Conservation (phyloP, 2,113 vertebrate species). For the Xenus cinereus region DNA sequence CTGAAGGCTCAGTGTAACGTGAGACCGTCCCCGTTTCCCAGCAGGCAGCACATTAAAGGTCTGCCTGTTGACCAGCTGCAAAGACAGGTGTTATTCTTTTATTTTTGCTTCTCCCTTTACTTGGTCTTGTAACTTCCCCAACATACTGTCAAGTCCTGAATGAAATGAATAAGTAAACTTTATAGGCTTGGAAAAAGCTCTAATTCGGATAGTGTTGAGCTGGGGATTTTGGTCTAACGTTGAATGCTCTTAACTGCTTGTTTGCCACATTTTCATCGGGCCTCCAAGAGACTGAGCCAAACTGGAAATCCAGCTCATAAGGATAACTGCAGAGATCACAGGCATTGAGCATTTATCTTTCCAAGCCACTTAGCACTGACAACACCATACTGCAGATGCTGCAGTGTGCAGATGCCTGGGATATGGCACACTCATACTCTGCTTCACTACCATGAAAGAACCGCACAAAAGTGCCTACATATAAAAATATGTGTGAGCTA, state of each 20-base stretch:
- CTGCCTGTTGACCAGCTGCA: constrained; percentile 75
- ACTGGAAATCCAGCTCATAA: not conserved
- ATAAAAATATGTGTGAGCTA: not conserved
- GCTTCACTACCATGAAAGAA: not conserved
- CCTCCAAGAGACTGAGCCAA: not conserved
- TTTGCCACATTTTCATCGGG: not conserved
- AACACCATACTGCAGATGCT: not conserved
- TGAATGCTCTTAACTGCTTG: not conserved
- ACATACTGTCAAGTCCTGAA: not conserved
- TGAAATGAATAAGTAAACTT: constrained; percentile 10
- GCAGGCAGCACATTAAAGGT: constrained; percentile 74
- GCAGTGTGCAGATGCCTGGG: not conserved
- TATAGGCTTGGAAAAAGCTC: not conserved
- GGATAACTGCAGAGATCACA: not conserved
- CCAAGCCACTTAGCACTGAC: not conserved
- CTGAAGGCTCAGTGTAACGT: constrained; percentile 70
- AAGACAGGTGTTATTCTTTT: constrained; percentile 75
- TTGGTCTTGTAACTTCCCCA: constrained; percentile 47
- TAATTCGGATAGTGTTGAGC: not conserved
- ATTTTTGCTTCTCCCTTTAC: constrained; percentile 39
- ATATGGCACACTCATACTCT: rapidly evolving
- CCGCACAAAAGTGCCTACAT: not conserved
- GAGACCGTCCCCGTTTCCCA: constrained; percentile 63
- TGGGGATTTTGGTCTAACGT: not conserved
- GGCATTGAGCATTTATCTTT: not conserved